A percentile compares a stretch with the other conserved stretches of the same genome.
Evolutionary conservation across 2,797 vertebrate species (phyloP).

Genomic region (Tolypeutes matacus): DNA sequence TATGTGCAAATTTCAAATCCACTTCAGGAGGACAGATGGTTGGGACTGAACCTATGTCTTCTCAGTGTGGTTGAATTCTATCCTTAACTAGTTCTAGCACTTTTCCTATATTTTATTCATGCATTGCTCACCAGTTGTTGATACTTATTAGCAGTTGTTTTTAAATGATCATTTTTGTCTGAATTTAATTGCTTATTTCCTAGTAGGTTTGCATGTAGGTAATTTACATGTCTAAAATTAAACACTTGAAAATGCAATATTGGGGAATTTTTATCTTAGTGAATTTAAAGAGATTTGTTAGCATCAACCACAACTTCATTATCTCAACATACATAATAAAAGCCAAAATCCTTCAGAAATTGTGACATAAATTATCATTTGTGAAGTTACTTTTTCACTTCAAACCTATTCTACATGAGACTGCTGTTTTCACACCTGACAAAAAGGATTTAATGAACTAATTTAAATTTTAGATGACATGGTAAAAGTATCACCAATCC

Average conservation of each 20-base stretch:
- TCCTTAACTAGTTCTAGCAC: not conserved
- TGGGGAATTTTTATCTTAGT: not conserved
- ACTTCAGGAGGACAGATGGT: slow-evolving; percentile 31
- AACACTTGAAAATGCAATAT: slow-evolving; percentile 42
- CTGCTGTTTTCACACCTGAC: slow-evolving; percentile 29
- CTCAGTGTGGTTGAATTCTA: not conserved
- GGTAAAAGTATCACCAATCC: not conserved
- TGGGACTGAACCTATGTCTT: not conserved
- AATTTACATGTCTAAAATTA: slow-evolving; percentile 25
- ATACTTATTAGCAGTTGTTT: slow-evolving; percentile 8
- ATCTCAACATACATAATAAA: not conserved
- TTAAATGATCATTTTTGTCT: slow-evolving; percentile 5
- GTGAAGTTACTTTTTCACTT: slow-evolving; percentile 55
- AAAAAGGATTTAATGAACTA: slow-evolving; percentile 61
- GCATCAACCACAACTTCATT: not conserved
- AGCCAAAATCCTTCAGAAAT: slow-evolving; percentile 24
- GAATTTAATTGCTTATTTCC: slow-evolving; percentile 26
- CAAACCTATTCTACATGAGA: slow-evolving; percentile 15
- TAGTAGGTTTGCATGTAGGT: not conserved
- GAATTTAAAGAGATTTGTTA: slow-evolving; percentile 29
- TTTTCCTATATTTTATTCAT: not conserved
- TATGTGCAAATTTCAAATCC: slow-evolving; percentile 24
- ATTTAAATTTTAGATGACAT: slow-evolving; percentile 64
- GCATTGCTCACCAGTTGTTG: not conserved
- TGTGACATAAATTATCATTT: slow-evolving; percentile 65